Conservation (phyloP, 2,797 vertebrate species). For the Ciconia nigra region DNA sequence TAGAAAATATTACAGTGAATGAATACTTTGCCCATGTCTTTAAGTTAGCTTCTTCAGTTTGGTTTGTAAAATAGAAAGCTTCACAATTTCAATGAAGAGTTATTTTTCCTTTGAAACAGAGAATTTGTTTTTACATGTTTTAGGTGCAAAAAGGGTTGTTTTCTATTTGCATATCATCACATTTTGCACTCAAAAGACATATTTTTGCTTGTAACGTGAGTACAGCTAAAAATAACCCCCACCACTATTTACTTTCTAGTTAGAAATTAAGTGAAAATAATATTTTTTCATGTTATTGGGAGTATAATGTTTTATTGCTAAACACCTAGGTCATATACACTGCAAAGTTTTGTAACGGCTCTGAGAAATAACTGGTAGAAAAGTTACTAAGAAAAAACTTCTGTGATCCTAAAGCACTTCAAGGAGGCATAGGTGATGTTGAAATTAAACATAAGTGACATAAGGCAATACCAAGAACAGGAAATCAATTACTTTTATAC, state of each 20-base stretch:
- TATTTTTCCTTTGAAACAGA: neutral
- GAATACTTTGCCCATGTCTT: neutral
- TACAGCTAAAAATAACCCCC: neutral
- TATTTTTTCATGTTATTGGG: neutral
- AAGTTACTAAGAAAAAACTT: neutral
- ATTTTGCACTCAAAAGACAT: neutral
- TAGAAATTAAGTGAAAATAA: neutral
- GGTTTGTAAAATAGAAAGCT: neutral
- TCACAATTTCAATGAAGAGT: neutral
- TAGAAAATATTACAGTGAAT: neutral
- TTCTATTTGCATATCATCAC: neutral
- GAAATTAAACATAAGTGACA: neutral
- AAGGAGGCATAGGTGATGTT: neutral
- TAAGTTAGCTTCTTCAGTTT: neutral
- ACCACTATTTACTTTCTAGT: neutral
- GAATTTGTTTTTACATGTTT: neutral
- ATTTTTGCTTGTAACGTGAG: neutral
- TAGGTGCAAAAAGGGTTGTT: neutral
- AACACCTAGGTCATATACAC: neutral
- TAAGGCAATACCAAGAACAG: neutral
- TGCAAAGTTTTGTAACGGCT: neutral
- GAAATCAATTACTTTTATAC: neutral
- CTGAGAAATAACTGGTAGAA: neutral
- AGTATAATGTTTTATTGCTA: neutral
- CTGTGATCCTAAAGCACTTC: neutral